Conservation (phyloP, 2,113 vertebrate species). For the Pseudolaguvia tuberculata region DNA sequence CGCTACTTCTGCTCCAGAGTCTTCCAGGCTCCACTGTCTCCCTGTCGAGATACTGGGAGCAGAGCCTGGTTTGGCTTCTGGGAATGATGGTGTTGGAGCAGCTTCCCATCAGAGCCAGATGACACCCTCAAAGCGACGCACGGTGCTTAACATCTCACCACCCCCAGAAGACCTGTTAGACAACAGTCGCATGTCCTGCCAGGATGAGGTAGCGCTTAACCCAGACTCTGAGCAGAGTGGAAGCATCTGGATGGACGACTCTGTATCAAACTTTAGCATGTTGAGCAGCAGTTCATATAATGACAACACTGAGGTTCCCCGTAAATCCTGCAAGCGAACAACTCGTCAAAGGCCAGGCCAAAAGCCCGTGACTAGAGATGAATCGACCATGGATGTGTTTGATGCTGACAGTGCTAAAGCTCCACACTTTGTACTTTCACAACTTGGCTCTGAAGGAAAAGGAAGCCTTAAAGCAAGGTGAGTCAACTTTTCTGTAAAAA, state of each 20-base stretch:
- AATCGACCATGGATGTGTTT: constrained; percentile 97
- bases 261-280: constrained; percentile 97
- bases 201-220: constrained; percentile 80
- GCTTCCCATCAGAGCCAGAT: constrained; percentile 78
- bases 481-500: constrained; percentile 18
- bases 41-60: constrained; percentile 71
- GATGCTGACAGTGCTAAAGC: constrained; percentile 98
- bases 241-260: constrained; percentile 98
- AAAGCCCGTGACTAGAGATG: constrained; percentile 82
- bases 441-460: constrained; percentile 92
- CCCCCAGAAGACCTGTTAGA: constrained; percentile 96
- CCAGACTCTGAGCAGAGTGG: constrained; percentile 94
- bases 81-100: constrained; percentile 49
- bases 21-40: constrained; percentile 86
- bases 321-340: constrained; percentile 94
- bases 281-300: constrained; percentile 95
- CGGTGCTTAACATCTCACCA: constrained; percentile 94
- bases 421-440: constrained; percentile 97
- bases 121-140: constrained; percentile 89
- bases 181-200: constrained; percentile 97
- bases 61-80: constrained; percentile 54
- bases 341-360: constrained; percentile 93
- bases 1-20: constrained; percentile 89
- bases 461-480: constrained; percentile 81
- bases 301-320: constrained; percentile 96